Conservation (phyloP, 2,113 vertebrate genomes). For the sheep (Ovis aries) region DNA sequence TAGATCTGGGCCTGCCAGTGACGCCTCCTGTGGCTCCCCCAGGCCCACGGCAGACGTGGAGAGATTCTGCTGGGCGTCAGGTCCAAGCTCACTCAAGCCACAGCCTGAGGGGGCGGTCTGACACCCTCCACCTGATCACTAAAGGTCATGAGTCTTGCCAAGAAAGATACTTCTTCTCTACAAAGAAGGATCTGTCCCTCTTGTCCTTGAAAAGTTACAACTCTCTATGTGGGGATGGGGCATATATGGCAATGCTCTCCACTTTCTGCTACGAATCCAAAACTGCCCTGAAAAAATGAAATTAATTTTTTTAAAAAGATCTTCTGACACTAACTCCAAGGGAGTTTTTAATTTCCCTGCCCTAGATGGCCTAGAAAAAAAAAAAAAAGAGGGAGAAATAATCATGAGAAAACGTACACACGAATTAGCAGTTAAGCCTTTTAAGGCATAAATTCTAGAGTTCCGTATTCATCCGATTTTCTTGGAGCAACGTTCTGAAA, state of each 20-base stretch:
- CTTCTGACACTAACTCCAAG: not conserved
- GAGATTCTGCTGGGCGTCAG: not conserved
- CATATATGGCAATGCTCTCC: not conserved
- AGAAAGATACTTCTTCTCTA: not conserved
- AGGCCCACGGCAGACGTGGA: rapidly evolving
- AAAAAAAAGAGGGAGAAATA: not conserved
- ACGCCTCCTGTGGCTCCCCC: not conserved
- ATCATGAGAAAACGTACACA: not conserved
- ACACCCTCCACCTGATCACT: not conserved
- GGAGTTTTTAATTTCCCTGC: not conserved
- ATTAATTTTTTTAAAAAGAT: not conserved
- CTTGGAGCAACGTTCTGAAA: conserved; percentile 28
- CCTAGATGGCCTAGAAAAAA: not conserved
- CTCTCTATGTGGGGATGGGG: not conserved
- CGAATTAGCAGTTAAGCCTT: not conserved
- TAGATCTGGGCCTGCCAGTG: not conserved
- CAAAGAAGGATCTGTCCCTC: not conserved
- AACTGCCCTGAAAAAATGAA: not conserved
- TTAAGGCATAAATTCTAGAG: conserved; percentile 40
- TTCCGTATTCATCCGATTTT: conserved; percentile 26
- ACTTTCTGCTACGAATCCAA: not conserved
- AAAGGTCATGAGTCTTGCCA: not conserved
- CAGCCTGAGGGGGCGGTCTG: not conserved
- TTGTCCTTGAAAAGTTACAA: not conserved
- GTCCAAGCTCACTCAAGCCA: not conserved